Evolutionary conservation across 2,797 vertebrate genomes (phyloP).

Genomic region (Moxostoma hubbsi): DNA sequence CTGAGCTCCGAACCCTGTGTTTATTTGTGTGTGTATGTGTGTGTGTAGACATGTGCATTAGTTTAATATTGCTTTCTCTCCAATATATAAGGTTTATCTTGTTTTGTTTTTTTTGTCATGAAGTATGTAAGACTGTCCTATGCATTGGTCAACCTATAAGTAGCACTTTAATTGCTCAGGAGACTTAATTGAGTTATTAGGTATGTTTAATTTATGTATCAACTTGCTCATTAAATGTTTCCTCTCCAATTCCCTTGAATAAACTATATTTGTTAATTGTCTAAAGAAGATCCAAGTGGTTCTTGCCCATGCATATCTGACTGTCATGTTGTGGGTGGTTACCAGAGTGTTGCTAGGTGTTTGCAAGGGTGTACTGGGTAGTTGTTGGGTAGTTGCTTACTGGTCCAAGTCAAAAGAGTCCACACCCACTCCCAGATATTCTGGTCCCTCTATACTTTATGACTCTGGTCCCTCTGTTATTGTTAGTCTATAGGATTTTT

Average conservation of each 20-base stretch:
- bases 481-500: no score
- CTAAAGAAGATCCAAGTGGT: neutral
- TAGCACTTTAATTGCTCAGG: neutral
- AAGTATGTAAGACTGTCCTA: slow-evolving; percentile 23
- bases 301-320: neutral
- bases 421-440: no score
- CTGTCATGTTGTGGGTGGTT: no score
- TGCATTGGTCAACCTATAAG: neutral
- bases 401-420: no score
- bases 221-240: neutral
- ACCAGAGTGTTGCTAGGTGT: no score
- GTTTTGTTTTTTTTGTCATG: neutral
- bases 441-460: no score
- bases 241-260: neutral
- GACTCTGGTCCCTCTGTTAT: no score
- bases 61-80: slow-evolving; percentile 18
- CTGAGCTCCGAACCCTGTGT: slow-evolving; percentile 39
- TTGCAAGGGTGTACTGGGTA: no score
- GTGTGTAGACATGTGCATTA: slow-evolving; percentile 3
- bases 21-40: neutral
- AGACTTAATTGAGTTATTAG: neutral
- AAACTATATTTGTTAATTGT: neutral
- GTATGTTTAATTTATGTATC: neutral
- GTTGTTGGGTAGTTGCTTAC: no score
- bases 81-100: slow-evolving; percentile 1